A percentile compares a stretch with the other conserved stretches of the same genome.
Conservation (phyloP, 2,888 invertebrate genomes). For the Octodonta nipae region DNA sequence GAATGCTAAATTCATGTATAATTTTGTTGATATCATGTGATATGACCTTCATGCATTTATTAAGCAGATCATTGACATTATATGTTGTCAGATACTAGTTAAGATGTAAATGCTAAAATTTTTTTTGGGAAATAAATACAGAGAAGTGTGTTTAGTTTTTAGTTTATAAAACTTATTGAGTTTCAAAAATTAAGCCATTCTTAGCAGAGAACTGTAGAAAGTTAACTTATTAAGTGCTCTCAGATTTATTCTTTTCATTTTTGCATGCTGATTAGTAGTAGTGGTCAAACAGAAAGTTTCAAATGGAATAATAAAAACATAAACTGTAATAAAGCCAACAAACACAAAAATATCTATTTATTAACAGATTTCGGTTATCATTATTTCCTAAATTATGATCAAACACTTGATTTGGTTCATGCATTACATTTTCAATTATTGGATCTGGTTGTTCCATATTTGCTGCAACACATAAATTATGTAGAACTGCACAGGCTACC, state of each 20-base stretch:
- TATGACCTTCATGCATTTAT: too few species aligned
- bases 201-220: conserved; percentile 5
- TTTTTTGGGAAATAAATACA: too few species aligned
- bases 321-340: too few species aligned
- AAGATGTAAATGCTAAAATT: too few species aligned
- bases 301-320: too few species aligned
- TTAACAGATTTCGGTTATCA: background rate
- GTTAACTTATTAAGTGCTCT: too few species aligned
- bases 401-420: too few species aligned
- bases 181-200: conserved; percentile 6
- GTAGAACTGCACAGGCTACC: background rate
- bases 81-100: too few species aligned
- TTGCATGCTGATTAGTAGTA: background rate
- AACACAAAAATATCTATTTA: too few species aligned
- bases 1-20: too few species aligned
- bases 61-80: too few species aligned
- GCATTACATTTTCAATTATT: background rate
- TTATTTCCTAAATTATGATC: background rate
- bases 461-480: background rate
- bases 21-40: too few species aligned
- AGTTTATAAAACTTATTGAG: background rate
- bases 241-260: background rate
- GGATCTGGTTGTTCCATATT: background rate
- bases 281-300: background rate
- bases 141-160: background rate